Base-by-base conservation (phyloP, 2,113 vertebrate genomes). In the Trematocara unimaculatum region DNA sequence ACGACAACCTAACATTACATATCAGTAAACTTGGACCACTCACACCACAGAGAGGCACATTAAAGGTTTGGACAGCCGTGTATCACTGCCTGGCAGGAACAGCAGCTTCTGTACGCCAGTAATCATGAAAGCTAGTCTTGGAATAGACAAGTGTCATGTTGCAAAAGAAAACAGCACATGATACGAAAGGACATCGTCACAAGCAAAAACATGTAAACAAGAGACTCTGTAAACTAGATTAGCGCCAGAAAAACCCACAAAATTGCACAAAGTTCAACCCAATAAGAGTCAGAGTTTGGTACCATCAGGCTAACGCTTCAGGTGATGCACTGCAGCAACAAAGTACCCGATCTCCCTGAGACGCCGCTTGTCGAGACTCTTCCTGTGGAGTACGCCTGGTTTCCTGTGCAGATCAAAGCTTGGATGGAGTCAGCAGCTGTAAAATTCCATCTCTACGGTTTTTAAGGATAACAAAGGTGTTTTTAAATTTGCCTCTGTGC, bases 101-200 rank as follows among this genome's bases (percentile, higher is more conserved):
- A 91, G 86, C 82, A 40, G 3, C 67, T 72, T 85, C 70, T 80
- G 70, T 83, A 88, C 38, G 86, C 83, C 93, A 87, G 88, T 79
- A 91, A 87, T 88, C 84, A 84, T 84, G 90, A 86, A 84, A 87
- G 91, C 91, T 91, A 90, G 35, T 88, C 93, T 94, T 84, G 90
- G 89, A 96, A 96, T 96, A 96, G 95, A 95, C 83, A 67, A 81
- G 92, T 74, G 26, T 96, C 90, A 82, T 87, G 85, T 95, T 96
- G 77, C 94, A 89, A 89, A 53, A 87, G 51, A 87, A 93, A 92
- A 90, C 85, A 94, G 82, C 89, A 88, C 87, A 86, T 92, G 92
- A 92, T 81, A 56, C 60, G 80, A 35, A 83, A 89, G 92, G 47
- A 85, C 70, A 87, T 79, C 55, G 56, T 51, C 80, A 84, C 10